Evolutionary conservation across 2,797 vertebrate species (phyloP).

Genomic region (Eulemur coronatus): DNA sequence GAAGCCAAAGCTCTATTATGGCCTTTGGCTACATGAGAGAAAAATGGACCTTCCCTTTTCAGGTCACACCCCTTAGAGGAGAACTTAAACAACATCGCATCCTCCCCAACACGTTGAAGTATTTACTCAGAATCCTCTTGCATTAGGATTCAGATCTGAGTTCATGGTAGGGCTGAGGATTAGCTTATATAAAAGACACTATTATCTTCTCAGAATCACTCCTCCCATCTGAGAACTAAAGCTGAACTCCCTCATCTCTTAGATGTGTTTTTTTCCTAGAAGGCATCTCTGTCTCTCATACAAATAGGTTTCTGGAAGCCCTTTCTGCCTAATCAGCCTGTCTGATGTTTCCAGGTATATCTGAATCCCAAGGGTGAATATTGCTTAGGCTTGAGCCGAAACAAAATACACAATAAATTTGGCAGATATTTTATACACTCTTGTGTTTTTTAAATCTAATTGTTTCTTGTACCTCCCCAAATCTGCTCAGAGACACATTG

Average conservation of each 20-base stretch:
- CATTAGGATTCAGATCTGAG: neutral
- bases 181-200: neutral
- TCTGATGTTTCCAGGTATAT: constrained; percentile 20
- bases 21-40: neutral
- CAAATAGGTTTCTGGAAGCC: neutral
- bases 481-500: neutral
- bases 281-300: neutral
- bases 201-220: neutral
- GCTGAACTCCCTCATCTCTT: neutral
- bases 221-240: neutral
- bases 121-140: neutral
- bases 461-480: neutral
- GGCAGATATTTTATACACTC: neutral
- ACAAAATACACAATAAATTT: neutral
- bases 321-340: neutral
- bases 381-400: neutral
- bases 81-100: neutral
- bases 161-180: neutral
- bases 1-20: neutral
- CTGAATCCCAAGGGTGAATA: neutral
- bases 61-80: neutral
- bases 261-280: neutral
- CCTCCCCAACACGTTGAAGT: neutral
- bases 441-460: neutral
- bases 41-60: neutral